Evolutionary conservation across 1,140 invertebrate genomes (phyloP), one percentile per base, ranked within the genome.

Genomic region (Agrypnia vestita): DNA sequence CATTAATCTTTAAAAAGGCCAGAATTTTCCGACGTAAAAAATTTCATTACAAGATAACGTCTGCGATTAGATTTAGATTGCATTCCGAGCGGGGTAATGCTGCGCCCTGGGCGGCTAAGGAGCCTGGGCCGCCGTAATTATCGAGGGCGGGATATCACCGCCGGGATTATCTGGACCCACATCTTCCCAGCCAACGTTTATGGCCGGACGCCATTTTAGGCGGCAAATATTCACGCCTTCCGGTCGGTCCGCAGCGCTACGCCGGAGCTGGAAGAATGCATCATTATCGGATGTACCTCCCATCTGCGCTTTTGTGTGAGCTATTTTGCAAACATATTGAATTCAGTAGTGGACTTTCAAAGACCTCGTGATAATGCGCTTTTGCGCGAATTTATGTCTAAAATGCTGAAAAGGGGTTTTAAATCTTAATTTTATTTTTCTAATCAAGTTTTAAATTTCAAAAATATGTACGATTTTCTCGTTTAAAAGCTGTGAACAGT

Each of bases 171-270:
- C 71, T 76, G 1, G 53, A 47, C 72, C 49, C 79, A 82, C 62
- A 72, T 82, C 74, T 82, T 71, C 17, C 46, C 44, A 49, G 55
- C 64, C 69, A 73, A 82, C 80, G 55, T 79, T 82, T 79, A 79
- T 71, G 76, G 77, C 17, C 61, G 56, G 51, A 64, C 73, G 51
- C 43, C 49, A 62, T 75, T 76, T 67, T 53, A 35, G 46, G 47
- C 72, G 73, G 72, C 73, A 71, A 80, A 80, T 76, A 67, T 49
- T 69, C 55, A 15, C 47, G 56, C 69, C 67, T 59, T 73, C 69
- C 78, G 78, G 53, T 19, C 13, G 51, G 49, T 12, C 56, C 51
- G 67, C 53, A 35, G 17, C 74, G 59, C 10, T 15, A 6, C 12
- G 46, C 47, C 43, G 6, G 10, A 17, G 67, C 17, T 12, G 17